Base-by-base conservation (phyloP, 2,113 vertebrate genomes). In the Drymodes brunneopygia region DNA sequence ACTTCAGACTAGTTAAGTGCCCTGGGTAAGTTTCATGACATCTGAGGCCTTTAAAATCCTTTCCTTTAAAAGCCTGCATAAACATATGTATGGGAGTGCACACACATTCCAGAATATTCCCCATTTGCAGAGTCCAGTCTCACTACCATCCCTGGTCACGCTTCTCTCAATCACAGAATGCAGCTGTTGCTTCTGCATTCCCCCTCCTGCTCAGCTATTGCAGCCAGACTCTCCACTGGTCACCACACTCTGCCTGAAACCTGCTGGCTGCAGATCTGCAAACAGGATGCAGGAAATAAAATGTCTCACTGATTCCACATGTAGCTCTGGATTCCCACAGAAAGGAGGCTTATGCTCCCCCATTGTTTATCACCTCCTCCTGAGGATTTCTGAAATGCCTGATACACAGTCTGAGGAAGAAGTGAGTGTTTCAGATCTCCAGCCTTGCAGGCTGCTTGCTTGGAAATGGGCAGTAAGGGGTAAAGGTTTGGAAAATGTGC, bases 251-350 rank as follows among this genome's bases (percentile, higher is more conserved):
- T n/a, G 86, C 36, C 74, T 36, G 45, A 75, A 92, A 81, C 18
- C 48, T n/a, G 23, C 0, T 48, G 60, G 42, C 25, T 61, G 42
- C 69, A 84, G 81, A 79, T 70, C 33, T 4, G 2, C 40, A 75
- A 90, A 81, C 40, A 69, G 75, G 66, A 88, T 42, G 50, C 71
- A 83, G 72, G 86, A 94, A 95, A 92, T 88, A 79, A 84, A 81
- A 56, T 0, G 1, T 65, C 64, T 94, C 88, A 84, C 81, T 38
- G 78, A 81, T 87, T 90, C 64, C 92, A 91, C 81, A 62, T 70
- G 57, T 38, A 67, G 54, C 58, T 75, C 82, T 79, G 57, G 35
- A 90, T 38, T 90, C 74, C 61, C n/a, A 47, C 35, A 80, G n/a
- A 79, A 85, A 48, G 61, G 33, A 92, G 40, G 57, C 25, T 88